phyloP scores from a whole-genome alignment of 2,113 vertebrate species.

The Menura novaehollandiae region DNA sequence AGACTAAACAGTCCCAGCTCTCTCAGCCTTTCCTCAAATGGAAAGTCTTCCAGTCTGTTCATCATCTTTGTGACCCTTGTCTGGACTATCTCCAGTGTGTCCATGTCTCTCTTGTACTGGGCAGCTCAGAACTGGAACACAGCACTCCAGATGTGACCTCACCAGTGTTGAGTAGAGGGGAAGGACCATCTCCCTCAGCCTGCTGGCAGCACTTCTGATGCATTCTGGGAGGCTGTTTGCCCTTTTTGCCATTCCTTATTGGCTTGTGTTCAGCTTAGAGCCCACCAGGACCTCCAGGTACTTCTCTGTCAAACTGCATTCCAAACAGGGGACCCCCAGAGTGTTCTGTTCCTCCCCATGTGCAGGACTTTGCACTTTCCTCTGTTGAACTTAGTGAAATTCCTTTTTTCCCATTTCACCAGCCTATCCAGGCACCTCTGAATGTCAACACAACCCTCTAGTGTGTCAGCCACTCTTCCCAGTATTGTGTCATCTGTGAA shows the following conservation, averaged over 20 bases:
- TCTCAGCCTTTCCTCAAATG: background rate
- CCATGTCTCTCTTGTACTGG: background rate
- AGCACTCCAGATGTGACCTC: background rate
- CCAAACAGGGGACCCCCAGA: background rate
- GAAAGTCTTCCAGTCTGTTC: background rate
- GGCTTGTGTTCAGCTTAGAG: background rate
- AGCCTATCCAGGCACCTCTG: background rate
- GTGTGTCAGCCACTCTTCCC: background rate
- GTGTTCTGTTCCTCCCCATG: background rate
- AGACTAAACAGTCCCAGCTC: background rate
- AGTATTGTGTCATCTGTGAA: background rate
- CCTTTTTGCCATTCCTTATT: background rate
- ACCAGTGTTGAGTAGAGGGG: background rate
- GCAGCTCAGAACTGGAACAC: background rate
- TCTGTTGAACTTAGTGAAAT: background rate
- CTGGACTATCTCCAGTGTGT: background rate
- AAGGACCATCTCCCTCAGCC: background rate
- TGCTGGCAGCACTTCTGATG: background rate
- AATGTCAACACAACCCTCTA: background rate
- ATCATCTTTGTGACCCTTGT: background rate
- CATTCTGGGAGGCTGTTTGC: background rate
- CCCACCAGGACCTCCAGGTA: background rate
- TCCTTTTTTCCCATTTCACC: background rate
- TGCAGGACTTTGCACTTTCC: background rate
- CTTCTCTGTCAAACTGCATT: background rate